Base-by-base conservation (phyloP, 2,797 vertebrate species). In the Intellagama lesueurii region DNA sequence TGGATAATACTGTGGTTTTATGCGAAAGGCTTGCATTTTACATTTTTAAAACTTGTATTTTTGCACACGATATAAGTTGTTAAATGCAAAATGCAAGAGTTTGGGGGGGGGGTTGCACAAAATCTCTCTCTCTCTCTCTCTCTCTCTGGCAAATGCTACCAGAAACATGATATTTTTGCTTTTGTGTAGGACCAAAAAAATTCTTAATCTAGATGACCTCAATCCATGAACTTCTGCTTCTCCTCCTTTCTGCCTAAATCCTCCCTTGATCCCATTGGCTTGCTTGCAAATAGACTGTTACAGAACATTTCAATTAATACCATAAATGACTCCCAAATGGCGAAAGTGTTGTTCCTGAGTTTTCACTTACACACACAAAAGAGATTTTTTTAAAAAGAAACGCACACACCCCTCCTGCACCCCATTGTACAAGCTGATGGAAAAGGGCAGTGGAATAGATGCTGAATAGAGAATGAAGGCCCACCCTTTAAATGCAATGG, bases 251-350 rank as follows among this genome's bases (percentile, higher is more conserved):
- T 14, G 7, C 35, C 47, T 49, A 87, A 70, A 17, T 86, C 30
- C 22, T 75, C 17, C 35, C 14, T 86, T 91, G 81, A 49, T 40
- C 75, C 81, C 84, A 8, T 8, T 64, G 87, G 87, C 35, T 91
- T 30, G 68, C 88, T 91, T 89, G 60, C 81, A 83, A 92, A 75
- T 7, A 8, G 66, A 49, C 77, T 5, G 35, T 49, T 79, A 69
- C 5, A 44, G 60, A 75, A 76, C 81, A 79, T 86, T 83, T 64
- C 47, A 30, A 35, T 68, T 64, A 82, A 28, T 80, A 83, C 47
- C 64, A 89, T 35, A 85, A 83, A 80, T 16, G 69, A 77, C 72
- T 89, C 49, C 81, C 85, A 92, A 49, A 44, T 73, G 81, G 86
- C 52, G 85, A 68, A 84, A 0, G 0, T 49, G 28, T 73, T 86